Evolutionary conservation across 92 coral and sea anemone genomes (phyloP).

Genomic region (Plumapathes pennacea): DNA sequence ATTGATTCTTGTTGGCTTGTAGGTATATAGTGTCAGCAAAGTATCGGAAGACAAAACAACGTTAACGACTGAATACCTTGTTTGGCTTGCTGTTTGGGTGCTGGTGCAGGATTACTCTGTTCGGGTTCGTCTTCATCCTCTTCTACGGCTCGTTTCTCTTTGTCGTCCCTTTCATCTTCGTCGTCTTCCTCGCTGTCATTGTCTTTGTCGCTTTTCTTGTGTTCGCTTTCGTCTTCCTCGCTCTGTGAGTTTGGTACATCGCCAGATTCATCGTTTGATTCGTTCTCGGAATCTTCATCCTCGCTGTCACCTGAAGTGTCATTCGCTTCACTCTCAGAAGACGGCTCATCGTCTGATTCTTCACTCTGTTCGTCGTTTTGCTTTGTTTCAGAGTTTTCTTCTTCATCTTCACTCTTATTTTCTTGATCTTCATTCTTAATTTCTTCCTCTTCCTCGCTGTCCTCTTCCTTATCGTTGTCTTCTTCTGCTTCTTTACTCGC

Average conservation of each 20-base stretch:
- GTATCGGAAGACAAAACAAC: too few relatives aligned
- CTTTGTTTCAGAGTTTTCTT: constrained; percentile 10
- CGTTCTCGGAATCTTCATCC: constrained; percentile 10
- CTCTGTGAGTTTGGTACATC: too few relatives aligned
- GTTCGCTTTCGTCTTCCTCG: constrained; percentile 6
- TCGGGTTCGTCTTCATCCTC: constrained; percentile 47
- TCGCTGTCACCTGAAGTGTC: constrained; percentile 8
- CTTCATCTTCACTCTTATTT: constrained; percentile 29
- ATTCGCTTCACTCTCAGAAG: constrained; percentile 1
- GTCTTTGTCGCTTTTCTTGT: constrained; percentile 16
- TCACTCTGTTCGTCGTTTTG: constrained; percentile 23
- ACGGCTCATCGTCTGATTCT: constrained; percentile 12
- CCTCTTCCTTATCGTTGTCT: constrained; percentile 44
- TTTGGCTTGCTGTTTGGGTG: too few relatives aligned
- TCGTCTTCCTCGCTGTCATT: constrained; percentile 19
- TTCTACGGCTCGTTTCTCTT: constrained; percentile 21
- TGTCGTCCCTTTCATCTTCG: constrained; percentile 23
- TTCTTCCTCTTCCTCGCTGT: constrained; percentile 32
- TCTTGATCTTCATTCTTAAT: constrained; percentile 14
- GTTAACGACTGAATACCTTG: too few relatives aligned
- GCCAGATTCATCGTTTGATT: constrained; percentile 16
- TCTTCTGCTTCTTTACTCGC: constrained; percentile 49
- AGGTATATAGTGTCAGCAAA: too few relatives aligned
- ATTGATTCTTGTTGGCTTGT: too few relatives aligned
- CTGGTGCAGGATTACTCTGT: constrained; percentile 14